phyloP scores from a whole-genome alignment of 2,113 vertebrate genomes.

The Neoarius graeffei region DNA sequence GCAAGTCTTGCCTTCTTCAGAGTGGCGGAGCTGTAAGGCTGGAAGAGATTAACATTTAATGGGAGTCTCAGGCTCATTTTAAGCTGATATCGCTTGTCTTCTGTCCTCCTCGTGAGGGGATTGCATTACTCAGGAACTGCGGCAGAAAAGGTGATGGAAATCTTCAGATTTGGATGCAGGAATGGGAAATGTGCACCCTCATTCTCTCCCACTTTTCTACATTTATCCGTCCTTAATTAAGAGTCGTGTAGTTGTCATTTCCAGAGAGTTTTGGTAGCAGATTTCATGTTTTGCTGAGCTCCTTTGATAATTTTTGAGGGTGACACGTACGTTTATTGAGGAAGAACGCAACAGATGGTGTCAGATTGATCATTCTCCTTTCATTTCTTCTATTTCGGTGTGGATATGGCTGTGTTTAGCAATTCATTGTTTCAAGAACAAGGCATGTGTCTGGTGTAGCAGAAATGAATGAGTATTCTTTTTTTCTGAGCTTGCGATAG shows the following conservation, averaged over 20 bases:
- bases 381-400: neutral
- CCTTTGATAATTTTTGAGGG: neutral
- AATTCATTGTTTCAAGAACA: neutral
- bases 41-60: conserved; percentile 60
- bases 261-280: conserved; percentile 26
- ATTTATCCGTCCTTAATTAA: conserved; percentile 48
- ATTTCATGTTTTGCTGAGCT: conserved; percentile 23
- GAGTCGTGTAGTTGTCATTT: conserved; percentile 14
- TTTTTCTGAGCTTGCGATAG: neutral
- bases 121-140: conserved; percentile 51
- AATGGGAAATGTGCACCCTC: conserved; percentile 16
- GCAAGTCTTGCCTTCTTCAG: conserved; percentile 47
- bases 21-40: conserved; percentile 27
- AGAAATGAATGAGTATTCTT: neutral
- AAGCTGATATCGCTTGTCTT: conserved; percentile 54
- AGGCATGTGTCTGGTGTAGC: neutral
- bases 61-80: conserved; percentile 57
- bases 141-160: conserved; percentile 37
- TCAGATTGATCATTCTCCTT: conserved; percentile 25
- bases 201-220: conserved; percentile 23
- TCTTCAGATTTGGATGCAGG: conserved; percentile 45
- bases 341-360: conserved; percentile 20
- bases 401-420: neutral
- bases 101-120: conserved; percentile 47
- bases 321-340: neutral